A percentile compares a stretch with the other conserved stretches of the same genome.
Evolutionary conservation across 2,888 invertebrate species (phyloP).

Genomic region (Ophraella communa): DNA sequence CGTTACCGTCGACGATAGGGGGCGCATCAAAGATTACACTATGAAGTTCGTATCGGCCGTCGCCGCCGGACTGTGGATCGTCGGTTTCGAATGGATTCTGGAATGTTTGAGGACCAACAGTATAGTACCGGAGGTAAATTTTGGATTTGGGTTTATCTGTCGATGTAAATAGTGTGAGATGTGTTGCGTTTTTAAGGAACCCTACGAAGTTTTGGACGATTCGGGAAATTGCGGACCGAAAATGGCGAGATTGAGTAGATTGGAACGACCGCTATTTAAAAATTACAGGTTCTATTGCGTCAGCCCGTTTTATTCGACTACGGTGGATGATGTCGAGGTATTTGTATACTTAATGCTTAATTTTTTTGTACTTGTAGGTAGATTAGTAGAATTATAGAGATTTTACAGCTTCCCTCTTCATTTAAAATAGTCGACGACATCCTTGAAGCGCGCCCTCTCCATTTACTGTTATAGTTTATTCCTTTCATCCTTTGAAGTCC

Average conservation of each 20-base stretch:
- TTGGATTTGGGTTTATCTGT: conserved; percentile 10
- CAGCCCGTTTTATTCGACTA: conserved; percentile 59
- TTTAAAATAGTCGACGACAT: no score
- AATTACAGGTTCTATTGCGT: conserved; percentile 64
- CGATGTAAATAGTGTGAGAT: neutral
- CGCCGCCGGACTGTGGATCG: conserved; percentile 66
- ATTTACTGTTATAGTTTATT: no score
- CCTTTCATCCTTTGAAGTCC: no score
- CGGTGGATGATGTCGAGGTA: conserved; percentile 52
- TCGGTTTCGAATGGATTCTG: conserved; percentile 64
- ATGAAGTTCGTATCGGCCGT: conserved; percentile 66
- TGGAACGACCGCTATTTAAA: conserved; percentile 58
- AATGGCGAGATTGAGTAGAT: conserved; percentile 59
- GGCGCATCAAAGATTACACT: conserved; percentile 53
- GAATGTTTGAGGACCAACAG: conserved; percentile 59
- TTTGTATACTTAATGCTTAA: no score
- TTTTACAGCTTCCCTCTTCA: no score
- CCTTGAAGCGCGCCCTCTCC: no score
- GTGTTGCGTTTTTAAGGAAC: conserved; percentile 59
- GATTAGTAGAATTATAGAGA: no score
- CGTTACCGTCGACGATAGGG: conserved; percentile 49
- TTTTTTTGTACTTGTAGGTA: no score
- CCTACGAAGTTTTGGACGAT: conserved; percentile 64
- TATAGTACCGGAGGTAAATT: conserved; percentile 61
- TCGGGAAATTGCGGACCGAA: conserved; percentile 64